phyloP scores from a whole-genome alignment of 2,797 vertebrate genomes.

The Gobio occitaniae region DNA sequence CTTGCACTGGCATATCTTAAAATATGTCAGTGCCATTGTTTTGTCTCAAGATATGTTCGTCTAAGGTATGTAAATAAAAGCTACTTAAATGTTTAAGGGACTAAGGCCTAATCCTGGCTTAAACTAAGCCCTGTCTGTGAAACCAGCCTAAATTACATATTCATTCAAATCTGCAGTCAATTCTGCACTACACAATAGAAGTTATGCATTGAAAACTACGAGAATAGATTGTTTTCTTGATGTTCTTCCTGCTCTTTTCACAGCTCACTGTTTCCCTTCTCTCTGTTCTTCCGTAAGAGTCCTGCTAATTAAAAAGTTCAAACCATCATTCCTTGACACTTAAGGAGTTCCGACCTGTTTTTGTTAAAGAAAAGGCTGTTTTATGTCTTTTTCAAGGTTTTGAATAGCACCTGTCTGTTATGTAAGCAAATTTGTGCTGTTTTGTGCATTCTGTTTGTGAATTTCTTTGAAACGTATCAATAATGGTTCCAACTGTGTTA shows the following conservation, averaged over 20 bases:
- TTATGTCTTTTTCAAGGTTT: not conserved
- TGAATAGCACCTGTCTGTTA: not conserved
- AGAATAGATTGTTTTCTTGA: not conserved
- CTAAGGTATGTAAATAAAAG: not conserved
- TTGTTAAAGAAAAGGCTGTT: not conserved
- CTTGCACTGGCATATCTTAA: not conserved
- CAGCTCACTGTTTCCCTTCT: conserved; percentile 51
- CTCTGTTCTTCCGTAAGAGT: conserved; percentile 49
- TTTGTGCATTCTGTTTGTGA: not conserved
- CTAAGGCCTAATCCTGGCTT: not conserved
- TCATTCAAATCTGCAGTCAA: not conserved
- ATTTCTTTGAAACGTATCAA: not conserved
- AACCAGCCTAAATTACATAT: not conserved
- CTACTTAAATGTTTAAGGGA: no score
- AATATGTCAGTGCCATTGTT: not conserved
- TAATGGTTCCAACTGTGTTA: not conserved
- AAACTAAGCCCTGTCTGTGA: not conserved
- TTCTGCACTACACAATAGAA: not conserved
- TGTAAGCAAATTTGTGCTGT: not conserved
- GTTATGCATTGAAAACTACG: not conserved
- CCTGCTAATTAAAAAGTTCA: not conserved
- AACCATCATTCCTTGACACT: not conserved
- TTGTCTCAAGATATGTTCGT: no score
- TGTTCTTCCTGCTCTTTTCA: conserved; percentile 25
- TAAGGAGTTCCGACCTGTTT: not conserved